Evolutionary conservation across 2,113 vertebrate species (phyloP).

Genomic region (Petaurus breviceps): DNA sequence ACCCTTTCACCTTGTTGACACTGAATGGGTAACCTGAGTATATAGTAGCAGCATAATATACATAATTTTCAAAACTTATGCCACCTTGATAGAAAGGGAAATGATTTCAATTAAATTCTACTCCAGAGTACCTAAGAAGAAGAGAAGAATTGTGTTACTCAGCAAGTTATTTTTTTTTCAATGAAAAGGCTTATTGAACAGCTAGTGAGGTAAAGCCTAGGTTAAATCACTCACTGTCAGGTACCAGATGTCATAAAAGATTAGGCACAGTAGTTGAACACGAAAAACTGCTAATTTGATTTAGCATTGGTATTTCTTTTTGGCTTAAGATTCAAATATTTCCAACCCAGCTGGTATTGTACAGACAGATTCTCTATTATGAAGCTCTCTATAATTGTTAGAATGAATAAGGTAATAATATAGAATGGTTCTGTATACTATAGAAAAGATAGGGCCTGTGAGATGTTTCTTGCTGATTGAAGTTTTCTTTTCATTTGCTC

Average conservation of each 20-base stretch:
- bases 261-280: constrained; percentile 79
- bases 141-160: constrained; percentile 74
- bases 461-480: constrained; percentile 27
- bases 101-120: constrained; percentile 74
- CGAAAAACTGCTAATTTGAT: constrained; percentile 79
- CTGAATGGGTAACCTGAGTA: neutral
- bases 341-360: constrained; percentile 63
- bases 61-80: neutral
- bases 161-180: constrained; percentile 72
- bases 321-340: constrained; percentile 74
- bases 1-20: neutral
- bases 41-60: neutral
- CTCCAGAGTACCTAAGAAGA: constrained; percentile 66
- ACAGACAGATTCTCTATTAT: constrained; percentile 65
- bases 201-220: constrained; percentile 79
- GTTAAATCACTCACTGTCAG: constrained; percentile 84
- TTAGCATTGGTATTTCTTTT: constrained; percentile 76
- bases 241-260: constrained; percentile 84
- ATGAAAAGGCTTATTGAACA: constrained; percentile 81
- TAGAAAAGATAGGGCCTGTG: neutral
- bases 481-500: constrained; percentile 48
- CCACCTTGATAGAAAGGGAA: constrained; percentile 65
- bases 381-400: constrained; percentile 55
- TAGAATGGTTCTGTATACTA: constrained; percentile 15
- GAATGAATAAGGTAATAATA: constrained; percentile 61